These are phyloP conservation scores for Trichopoda pennipes DNA, from an alignment of 2,888 invertebrate species.

Conservation along the genomic window DNA sequence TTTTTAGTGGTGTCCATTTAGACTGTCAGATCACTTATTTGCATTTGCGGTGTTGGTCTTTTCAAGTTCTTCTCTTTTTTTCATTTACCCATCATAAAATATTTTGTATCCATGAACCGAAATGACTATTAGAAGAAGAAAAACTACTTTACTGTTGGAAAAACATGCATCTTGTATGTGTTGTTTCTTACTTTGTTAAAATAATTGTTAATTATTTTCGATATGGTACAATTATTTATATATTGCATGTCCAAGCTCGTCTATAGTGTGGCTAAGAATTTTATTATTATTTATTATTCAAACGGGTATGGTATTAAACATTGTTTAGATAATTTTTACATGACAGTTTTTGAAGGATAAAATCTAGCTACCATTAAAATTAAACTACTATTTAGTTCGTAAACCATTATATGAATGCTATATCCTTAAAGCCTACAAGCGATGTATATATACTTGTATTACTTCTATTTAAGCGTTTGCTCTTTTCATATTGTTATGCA, in stretches of 20 bases:
- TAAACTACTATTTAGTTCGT: too few relatives aligned
- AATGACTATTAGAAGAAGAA: slow-evolving; percentile 35
- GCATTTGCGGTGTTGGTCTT: slow-evolving; percentile 44
- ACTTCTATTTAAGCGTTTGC: too few relatives aligned
- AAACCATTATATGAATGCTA: too few relatives aligned
- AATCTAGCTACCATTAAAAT: neutral
- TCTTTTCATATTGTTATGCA: too few relatives aligned
- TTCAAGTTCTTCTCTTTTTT: slow-evolving; percentile 18
- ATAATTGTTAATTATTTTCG: slow-evolving; percentile 35
- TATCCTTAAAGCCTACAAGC: too few relatives aligned
- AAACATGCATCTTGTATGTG: slow-evolving; percentile 50
- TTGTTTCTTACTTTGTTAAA: slow-evolving; percentile 8
- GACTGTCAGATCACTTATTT: slow-evolving; percentile 18
- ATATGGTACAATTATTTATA: neutral
- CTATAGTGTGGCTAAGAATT: slow-evolving; percentile 28
- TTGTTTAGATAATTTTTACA: slow-evolving; percentile 44
- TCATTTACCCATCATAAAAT: slow-evolving; percentile 33
- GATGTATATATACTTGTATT: too few relatives aligned
- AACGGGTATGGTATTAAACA: slow-evolving; percentile 41
- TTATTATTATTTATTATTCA: slow-evolving; percentile 40
- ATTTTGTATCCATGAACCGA: slow-evolving; percentile 48
- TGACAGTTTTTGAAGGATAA: slow-evolving; percentile 29
- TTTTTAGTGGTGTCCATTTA: slow-evolving; percentile 15
- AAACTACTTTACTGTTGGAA: slow-evolving; percentile 48
- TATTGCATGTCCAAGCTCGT: slow-evolving; percentile 3